These are phyloP conservation scores for Drosophila parthenogenetica DNA, from an alignment of 2,888 invertebrate species.

Conservation along the genomic window DNA sequence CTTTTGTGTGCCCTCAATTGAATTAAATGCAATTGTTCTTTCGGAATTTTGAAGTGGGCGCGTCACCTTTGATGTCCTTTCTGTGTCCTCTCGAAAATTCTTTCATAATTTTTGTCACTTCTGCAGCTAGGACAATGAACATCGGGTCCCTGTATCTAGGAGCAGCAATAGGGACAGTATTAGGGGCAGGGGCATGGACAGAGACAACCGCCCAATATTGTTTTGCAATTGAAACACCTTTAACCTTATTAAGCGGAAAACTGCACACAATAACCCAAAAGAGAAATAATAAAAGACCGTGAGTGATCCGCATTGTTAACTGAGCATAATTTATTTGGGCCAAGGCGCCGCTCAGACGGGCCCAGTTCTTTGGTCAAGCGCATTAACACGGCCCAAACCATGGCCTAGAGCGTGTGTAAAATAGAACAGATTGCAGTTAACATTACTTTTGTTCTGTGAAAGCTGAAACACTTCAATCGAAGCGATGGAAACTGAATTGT, in stretches of 20 bases:
- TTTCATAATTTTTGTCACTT: constrained; percentile 74
- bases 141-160: background rate
- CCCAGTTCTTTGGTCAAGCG: background rate
- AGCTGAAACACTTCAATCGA: background rate
- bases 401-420: constrained; percentile 3
- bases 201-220: constrained; percentile 37
- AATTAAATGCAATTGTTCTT: constrained; percentile 70
- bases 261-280: constrained; percentile 44
- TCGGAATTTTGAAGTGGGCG: constrained; percentile 64
- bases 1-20: constrained; percentile 49
- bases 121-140: constrained; percentile 50
- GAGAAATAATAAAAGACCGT: constrained; percentile 29
- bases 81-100: constrained; percentile 48
- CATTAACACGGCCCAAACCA: constrained; percentile 16
- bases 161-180: background rate
- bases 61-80: constrained; percentile 68
- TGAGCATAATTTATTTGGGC: constrained; percentile 68
- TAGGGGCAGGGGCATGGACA: background rate
- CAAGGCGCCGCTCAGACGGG: constrained; percentile 68
- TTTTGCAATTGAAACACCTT: constrained; percentile 77
- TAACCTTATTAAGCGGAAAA: constrained; percentile 74
- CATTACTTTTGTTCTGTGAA: constrained; percentile 2
- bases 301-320: constrained; percentile 61
- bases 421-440: background rate
- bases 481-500: background rate